These are phyloP conservation scores for Lucinisca nassula DNA, from an alignment of 2,888 invertebrate genomes.

Conservation along the genomic window DNA sequence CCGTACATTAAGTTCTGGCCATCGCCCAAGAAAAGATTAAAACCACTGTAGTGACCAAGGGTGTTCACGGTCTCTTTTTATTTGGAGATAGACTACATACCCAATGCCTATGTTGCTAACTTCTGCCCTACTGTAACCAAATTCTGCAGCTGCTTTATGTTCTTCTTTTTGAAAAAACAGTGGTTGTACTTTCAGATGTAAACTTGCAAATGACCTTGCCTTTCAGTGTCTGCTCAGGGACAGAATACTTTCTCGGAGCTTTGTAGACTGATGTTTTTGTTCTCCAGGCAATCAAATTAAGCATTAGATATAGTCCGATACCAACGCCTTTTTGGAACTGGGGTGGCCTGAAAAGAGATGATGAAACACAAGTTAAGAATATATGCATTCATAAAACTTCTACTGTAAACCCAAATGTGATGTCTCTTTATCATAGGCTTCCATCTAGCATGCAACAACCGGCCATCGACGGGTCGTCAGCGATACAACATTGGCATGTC, in stretches of 20 bases:
- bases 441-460: no score
- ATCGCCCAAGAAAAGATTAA: neutral
- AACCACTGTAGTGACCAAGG: constrained; percentile 24
- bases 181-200: neutral
- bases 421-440: no score
- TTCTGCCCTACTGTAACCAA: constrained; percentile 15
- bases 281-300: neutral
- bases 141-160: constrained; percentile 1
- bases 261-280: neutral
- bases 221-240: constrained; percentile 13
- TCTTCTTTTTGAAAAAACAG: constrained; percentile 9
- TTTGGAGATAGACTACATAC: constrained; percentile 8
- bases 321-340: no score
- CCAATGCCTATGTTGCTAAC: constrained; percentile 21
- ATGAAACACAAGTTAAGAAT: no score
- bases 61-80: neutral
- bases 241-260: neutral
- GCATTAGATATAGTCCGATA: no score
- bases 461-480: no score
- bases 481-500: no score
- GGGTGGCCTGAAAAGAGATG: no score
- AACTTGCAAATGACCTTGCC: neutral
- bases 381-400: no score
- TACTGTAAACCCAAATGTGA: no score
- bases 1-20: constrained; percentile 25